These are phyloP conservation scores for Onychorhynchus coronatus DNA, from an alignment of 2,113 vertebrate species.

Conservation along the genomic window DNA sequence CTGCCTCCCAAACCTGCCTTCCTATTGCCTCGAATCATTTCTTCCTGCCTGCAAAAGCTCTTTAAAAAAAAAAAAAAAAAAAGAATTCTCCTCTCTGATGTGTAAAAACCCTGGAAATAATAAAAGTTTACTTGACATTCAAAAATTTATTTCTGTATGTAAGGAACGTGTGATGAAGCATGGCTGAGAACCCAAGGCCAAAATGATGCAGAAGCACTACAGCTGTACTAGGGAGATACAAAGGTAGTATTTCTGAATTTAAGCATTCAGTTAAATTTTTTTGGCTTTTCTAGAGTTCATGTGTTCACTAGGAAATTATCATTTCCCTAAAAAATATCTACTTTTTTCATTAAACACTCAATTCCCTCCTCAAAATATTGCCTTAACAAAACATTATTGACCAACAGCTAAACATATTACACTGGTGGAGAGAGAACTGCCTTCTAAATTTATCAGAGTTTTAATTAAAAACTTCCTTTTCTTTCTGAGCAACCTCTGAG, in stretches of 20 bases:
- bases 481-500: neutral
- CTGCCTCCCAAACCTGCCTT: neutral
- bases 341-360: neutral
- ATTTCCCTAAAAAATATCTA: neutral
- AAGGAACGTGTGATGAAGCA: neutral
- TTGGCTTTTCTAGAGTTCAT: neutral
- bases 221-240: neutral
- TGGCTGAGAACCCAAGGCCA: neutral
- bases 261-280: neutral
- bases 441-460: neutral
- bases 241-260: neutral
- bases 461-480: neutral
- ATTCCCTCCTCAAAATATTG: neutral
- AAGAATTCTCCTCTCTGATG: neutral
- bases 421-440: neutral
- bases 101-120: neutral
- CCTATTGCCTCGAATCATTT: neutral
- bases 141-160: neutral
- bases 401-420: neutral
- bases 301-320: neutral
- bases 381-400: neutral
- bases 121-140: neutral
- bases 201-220: neutral
- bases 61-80: neutral
- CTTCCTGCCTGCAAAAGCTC: neutral